Percentiles rank a stretch among this genome's conserved stretches.
Conservation (phyloP, 2,888 invertebrate species). For the Ochropacha duplaris region DNA sequence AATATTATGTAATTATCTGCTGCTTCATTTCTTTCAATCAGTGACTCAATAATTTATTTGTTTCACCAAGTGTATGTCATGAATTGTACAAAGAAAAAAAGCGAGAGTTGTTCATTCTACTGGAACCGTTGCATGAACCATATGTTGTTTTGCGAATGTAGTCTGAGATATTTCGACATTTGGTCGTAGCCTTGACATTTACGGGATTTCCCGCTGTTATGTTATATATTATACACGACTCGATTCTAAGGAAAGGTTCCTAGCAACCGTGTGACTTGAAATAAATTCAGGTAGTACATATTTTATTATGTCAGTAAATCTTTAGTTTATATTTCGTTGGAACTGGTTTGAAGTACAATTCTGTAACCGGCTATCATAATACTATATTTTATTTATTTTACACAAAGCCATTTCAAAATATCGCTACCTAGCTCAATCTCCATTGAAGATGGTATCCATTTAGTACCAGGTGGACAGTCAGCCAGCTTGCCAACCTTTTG, state of each 20-base stretch:
- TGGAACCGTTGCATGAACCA: conserved; percentile 1
- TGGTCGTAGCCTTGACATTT: conserved; percentile 3
- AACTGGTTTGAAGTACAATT: not conserved
- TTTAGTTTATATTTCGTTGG: not conserved
- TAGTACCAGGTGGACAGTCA: not conserved
- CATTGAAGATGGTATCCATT: no score
- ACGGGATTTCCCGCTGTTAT: not conserved
- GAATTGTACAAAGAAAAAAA: not conserved
- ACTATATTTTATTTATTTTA: no score
- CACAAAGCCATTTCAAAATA: not conserved
- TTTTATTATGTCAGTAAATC: not conserved
- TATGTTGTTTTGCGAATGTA: conserved; percentile 1
- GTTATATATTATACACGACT: not conserved
- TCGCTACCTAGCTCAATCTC: no score
- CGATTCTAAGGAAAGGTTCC: not conserved
- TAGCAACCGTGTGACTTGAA: not conserved
- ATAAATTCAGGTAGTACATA: not conserved
- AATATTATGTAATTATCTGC: not conserved
- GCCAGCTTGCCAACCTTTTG: no score
- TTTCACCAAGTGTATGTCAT: not conserved
- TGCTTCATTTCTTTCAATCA: not conserved
- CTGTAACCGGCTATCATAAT: no score
- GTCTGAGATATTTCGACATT: not conserved
- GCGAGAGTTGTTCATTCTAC: not conserved
- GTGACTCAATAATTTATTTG: not conserved